Conservation (phyloP, 2,797 vertebrate species). For the Garrulus glandarius region DNA sequence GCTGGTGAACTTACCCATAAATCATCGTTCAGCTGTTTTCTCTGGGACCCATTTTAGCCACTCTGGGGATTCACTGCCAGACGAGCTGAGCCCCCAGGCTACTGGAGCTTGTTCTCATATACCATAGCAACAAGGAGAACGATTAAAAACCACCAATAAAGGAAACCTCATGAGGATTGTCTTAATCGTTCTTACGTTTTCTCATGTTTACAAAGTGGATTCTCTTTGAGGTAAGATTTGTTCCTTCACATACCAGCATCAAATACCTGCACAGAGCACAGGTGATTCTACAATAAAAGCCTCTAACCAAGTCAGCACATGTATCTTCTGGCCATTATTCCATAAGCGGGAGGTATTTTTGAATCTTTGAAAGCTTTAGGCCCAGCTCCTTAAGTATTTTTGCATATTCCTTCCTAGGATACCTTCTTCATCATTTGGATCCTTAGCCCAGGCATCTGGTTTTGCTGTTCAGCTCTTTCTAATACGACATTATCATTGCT, state of each 20-base stretch:
- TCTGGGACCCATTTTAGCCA: constrained; percentile 4
- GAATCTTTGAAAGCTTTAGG: background rate
- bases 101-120: background rate
- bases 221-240: background rate
- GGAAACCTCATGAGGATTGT: background rate
- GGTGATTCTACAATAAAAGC: background rate
- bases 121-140: background rate
- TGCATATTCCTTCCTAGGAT: background rate
- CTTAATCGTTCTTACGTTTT: background rate
- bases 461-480: background rate
- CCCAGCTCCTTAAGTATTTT: background rate
- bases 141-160: background rate
- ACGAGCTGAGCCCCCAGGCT: background rate
- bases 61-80: background rate
- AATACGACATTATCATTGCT: background rate
- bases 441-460: background rate
- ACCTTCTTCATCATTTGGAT: background rate
- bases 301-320: background rate
- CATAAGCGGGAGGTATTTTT: background rate
- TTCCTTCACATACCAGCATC: background rate
- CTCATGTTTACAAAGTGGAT: background rate
- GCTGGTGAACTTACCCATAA: background rate
- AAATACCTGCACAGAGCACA: background rate
- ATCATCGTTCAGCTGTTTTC: constrained; percentile 2
- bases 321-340: background rate